These are phyloP conservation scores for Copsychus sechellarum DNA, from an alignment of 2,113 vertebrate genomes.

Conservation along the genomic window DNA sequence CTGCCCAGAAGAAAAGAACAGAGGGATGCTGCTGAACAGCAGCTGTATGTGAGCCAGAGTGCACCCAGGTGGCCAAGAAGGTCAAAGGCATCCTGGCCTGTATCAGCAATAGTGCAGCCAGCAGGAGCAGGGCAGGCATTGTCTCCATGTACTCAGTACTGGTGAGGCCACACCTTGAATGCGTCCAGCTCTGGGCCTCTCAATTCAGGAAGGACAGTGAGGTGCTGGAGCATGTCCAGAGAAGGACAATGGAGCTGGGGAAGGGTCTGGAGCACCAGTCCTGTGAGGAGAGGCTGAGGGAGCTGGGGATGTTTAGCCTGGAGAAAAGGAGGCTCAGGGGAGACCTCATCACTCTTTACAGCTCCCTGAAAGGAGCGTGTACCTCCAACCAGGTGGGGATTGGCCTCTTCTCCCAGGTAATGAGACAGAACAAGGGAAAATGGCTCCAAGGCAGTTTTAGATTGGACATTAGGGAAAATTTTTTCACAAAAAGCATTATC, in stretches of 20 bases:
- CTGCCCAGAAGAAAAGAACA: neutral
- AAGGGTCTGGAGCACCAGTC: neutral
- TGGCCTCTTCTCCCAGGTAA: neutral
- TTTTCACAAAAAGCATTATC: neutral
- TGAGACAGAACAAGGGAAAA: neutral
- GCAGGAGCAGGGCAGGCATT: neutral
- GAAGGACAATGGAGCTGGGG: accelerated
- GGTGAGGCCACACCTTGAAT: accelerated
- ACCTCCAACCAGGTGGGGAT: no score
- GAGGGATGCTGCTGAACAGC: neutral
- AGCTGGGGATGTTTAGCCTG: neutral
- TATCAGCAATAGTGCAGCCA: neutral
- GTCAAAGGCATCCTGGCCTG: neutral
- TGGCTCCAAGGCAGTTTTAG: neutral
- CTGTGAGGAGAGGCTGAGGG: neutral
- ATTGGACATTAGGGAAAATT: neutral
- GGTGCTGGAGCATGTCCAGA: accelerated
- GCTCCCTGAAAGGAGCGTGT: accelerated
- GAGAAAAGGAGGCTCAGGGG: neutral
- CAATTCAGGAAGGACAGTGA: accelerated
- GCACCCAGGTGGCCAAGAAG: neutral
- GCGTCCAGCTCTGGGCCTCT: neutral
- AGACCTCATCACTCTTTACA: neutral
- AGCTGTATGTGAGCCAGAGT: neutral
- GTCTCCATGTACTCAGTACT: accelerated